These are phyloP conservation scores for Hycleus phaleratus DNA, from an alignment of 1,140 invertebrate species.

Conservation along the genomic window DNA sequence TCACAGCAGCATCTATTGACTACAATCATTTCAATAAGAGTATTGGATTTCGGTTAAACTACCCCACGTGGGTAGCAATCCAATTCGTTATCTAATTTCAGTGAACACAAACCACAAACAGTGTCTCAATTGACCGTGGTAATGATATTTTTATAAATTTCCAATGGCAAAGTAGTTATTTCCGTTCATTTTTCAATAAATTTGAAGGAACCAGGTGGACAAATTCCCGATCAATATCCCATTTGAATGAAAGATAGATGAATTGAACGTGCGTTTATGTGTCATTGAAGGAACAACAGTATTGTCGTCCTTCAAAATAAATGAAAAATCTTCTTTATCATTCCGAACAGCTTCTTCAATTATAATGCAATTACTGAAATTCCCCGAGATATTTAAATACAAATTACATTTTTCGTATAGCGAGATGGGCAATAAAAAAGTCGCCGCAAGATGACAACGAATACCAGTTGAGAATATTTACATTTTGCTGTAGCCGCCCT, in stretches of 20 bases:
- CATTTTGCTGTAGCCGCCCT: conserved; percentile 13
- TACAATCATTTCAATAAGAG: conserved; percentile 16
- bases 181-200: too few species aligned
- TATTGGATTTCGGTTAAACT: conserved; percentile 10
- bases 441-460: conserved; percentile 15
- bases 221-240: too few species aligned
- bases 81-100: neutral
- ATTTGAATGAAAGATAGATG: too few species aligned
- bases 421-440: conserved; percentile 12
- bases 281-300: too few species aligned
- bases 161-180: too few species aligned
- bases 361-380: conserved; percentile 24
- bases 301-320: neutral
- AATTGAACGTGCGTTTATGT: too few species aligned
- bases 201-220: too few species aligned
- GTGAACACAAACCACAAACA: too few species aligned
- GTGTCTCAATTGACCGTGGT: too few species aligned
- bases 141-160: too few species aligned
- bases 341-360: conserved; percentile 18
- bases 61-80: conserved; percentile 3
- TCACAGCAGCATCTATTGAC: conserved; percentile 13
- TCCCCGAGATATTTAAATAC: conserved; percentile 22
- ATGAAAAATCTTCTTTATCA: conserved; percentile 3
- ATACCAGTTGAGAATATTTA: conserved; percentile 14
- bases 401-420: conserved; percentile 19